Evolutionary conservation across 2,888 invertebrate species (phyloP), one percentile per base, ranked within the genome.

Genomic region (Merodon equestris): DNA sequence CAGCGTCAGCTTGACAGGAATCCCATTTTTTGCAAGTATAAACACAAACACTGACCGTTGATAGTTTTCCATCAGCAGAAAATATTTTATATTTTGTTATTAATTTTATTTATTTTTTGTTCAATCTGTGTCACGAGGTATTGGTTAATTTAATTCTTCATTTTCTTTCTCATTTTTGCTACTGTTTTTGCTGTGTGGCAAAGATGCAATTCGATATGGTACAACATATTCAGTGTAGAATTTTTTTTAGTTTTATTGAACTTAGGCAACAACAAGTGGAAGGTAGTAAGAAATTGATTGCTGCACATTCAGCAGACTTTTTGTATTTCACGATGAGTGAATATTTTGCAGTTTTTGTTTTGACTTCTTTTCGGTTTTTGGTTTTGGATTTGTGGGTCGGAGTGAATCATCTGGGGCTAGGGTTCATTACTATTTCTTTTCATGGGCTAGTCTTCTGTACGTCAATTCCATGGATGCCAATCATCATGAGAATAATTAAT

Each of bases 51-150:
- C 60, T 73, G 42, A 19, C 15, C 38, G 54, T 17, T 3, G 18
- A 60, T 67, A 67, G 54, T 67, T 50, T 56, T 38, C 60, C 13
- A 13, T 74, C 73, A 67, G 73, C 73, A 54, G 12, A 18, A 27
- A 27, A 27, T 27, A 27, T 27, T 27, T 27, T 27, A 4, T 4
- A 27, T 27, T 27, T 27, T 7, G 7, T 27, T 27, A 4, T 27
- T 27, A 27, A 27, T 27, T 27, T 27, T 7, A 27, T 27, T 27
- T 27, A 27, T 27, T 7, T 17, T 63, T 1, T 38, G 42, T 42
- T 34, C 14, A 57, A 51, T 34, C 18, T 64, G 15, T 64, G 63
- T 64, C 63, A 64, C 1, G 10, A 63, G 47, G 40, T 56, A 48
- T 56, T 66, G 64, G 64, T 45, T 47, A 56, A 66, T 47, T 1